Evolutionary conservation across 2,888 invertebrate genomes (phyloP).

Genomic region (Synergus gifuensis): DNA sequence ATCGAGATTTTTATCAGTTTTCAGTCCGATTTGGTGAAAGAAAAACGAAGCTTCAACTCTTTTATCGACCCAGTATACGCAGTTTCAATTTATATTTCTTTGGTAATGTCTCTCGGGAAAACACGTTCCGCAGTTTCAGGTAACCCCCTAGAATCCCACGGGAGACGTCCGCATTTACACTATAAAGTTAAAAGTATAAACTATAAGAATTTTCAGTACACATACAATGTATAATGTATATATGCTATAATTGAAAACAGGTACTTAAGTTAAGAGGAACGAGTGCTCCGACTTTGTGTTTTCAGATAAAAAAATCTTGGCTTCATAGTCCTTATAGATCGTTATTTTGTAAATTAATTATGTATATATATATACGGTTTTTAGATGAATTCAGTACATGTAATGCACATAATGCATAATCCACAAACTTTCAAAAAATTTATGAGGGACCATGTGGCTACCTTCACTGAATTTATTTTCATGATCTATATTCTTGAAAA

Average conservation of each 20-base stretch:
- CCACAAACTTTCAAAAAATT: background rate
- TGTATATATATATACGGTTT: conserved; percentile 11
- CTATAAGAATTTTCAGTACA: conserved; percentile 27
- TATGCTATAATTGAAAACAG: conserved; percentile 34
- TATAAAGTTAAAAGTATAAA: conserved; percentile 33
- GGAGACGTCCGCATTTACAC: conserved; percentile 33
- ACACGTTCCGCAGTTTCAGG: conserved; percentile 33
- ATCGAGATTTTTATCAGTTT: background rate
- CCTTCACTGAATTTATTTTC: background rate
- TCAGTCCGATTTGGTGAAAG: background rate
- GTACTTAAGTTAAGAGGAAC: conserved; percentile 30
- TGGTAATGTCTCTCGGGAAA: conserved; percentile 24
- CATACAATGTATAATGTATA: conserved; percentile 18
- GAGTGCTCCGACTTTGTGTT: conserved; percentile 12
- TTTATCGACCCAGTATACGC: conserved; percentile 19
- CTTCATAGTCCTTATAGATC: conserved; percentile 38
- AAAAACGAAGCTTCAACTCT: conserved; percentile 13
- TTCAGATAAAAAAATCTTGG: conserved; percentile 3
- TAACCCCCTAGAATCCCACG: conserved; percentile 23
- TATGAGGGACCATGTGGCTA: background rate
- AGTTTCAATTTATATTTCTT: conserved; percentile 32
- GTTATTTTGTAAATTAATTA: conserved; percentile 35
- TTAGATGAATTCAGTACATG: background rate
- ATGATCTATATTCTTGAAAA: background rate
- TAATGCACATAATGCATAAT: background rate